Conservation (phyloP, 2,888 invertebrate species). For the Pterostichus niger region DNA sequence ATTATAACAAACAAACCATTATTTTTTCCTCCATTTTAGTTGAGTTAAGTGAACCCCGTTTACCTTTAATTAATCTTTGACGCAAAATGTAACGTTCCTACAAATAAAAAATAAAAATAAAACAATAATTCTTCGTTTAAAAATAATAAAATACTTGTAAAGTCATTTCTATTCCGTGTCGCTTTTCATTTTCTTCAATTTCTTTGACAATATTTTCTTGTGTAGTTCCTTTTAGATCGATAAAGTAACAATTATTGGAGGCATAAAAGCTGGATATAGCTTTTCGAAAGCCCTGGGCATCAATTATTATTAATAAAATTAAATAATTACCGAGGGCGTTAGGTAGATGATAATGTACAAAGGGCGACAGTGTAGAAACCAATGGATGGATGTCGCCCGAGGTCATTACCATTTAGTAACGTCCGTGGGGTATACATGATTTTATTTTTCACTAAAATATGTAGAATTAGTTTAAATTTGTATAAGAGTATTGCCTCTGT, state of each 20-base stretch:
- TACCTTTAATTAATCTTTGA: constrained; percentile 16
- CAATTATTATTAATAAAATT: constrained; percentile 52
- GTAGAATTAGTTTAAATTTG: no score
- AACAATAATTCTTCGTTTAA: neutral
- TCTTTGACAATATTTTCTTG: constrained; percentile 79
- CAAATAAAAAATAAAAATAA: neutral
- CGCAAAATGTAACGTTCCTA: no score
- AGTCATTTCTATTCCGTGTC: neutral
- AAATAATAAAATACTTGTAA: neutral
- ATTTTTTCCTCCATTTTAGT: neutral
- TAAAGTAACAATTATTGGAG: constrained; percentile 84
- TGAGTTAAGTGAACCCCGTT: neutral
- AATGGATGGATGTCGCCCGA: no score
- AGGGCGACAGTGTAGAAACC: no score
- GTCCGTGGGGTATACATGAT: no score
- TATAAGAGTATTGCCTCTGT: no score
- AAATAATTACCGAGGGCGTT: no score
- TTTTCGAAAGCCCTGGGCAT: constrained; percentile 83
- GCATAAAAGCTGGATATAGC: constrained; percentile 93
- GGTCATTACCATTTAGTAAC: no score
- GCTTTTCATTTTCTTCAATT: constrained; percentile 77
- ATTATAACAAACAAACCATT: neutral
- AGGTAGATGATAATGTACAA: no score
- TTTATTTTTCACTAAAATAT: no score
- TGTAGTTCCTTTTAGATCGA: constrained; percentile 82